Evolutionary conservation across 2,888 invertebrate genomes (phyloP), one percentile per base, ranked within the genome.

Genomic region (Timema podura): DNA sequence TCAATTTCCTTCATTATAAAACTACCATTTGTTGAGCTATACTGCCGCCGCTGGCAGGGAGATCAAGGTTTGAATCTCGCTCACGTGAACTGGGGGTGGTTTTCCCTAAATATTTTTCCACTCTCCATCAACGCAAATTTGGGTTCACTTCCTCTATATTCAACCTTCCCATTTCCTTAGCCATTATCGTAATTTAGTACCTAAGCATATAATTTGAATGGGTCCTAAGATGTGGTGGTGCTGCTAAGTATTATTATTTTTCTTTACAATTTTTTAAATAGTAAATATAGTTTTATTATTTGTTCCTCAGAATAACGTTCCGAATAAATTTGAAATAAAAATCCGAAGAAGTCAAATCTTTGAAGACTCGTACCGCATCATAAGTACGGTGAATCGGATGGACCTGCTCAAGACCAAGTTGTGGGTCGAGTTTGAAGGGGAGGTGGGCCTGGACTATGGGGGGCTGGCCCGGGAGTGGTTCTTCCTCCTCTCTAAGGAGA

Each of bases 401-500:
- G 98, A 98, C 80, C 85, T 96, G 79, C 86, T 99, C 76, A 97
- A 97, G 84, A 96, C 98, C 69, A 98, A 98, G 83, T 84, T 99
- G 69, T 99, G 98, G 98, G 92, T 99, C 69, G 98, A 98, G 83
- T 99, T 99, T 83, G 97, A 98, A 81, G 95, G 96, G 5, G 99
- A 99, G 84, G 93, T 95, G 59, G 98, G 98, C 15, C 81, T 90
- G 83, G 98, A 98, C 83, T 98, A 98, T 82, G 98, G 98, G 70
- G 98, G 98, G 15, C 86, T 98, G 68, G 95, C 97, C 0, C 87
- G 98, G 73, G 98, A 99, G 83, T 98, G 98, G 97, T 99, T 99
- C 86, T 99, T 97, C 86, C 87, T 98, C 46, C 85, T 99, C 11
- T 98, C 98, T 1, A 97, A 97, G 82, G 98, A 99, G 85, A 98